Evolutionary conservation across 2,888 invertebrate genomes (phyloP).

Genomic region (Ferrisia virgata): DNA sequence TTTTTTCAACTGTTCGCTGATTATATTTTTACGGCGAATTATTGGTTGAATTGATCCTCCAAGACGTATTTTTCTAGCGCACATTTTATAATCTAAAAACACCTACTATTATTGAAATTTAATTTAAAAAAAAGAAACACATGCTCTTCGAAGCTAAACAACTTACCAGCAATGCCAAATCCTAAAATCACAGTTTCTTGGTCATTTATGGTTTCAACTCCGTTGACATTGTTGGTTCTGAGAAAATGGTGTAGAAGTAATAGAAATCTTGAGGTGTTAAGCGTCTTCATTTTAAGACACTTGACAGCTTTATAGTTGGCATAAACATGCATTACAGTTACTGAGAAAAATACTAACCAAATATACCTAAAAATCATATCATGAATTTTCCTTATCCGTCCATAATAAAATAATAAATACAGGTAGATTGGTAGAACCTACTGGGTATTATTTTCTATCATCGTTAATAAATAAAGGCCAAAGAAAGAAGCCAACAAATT

Average conservation of each 20-base stretch:
- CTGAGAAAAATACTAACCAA: slow-evolving; percentile 68
- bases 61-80: slow-evolving; percentile 62
- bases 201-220: slow-evolving; percentile 66
- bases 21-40: not conserved
- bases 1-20: slow-evolving; percentile 14
- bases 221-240: slow-evolving; percentile 59
- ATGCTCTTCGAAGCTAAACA: not conserved
- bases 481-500: slow-evolving; percentile 80
- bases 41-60: slow-evolving; percentile 59
- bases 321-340: slow-evolving; percentile 75
- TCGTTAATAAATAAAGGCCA: slow-evolving; percentile 71
- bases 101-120: slow-evolving; percentile 6
- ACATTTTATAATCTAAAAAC: slow-evolving; percentile 60
- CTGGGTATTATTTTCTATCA: slow-evolving; percentile 60
- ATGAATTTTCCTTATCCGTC: slow-evolving; percentile 26
- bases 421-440: slow-evolving; percentile 48
- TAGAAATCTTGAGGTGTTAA: slow-evolving; percentile 76
- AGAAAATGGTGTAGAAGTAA: slow-evolving; percentile 69
- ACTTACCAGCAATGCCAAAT: slow-evolving; percentile 55
- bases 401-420: not conserved
- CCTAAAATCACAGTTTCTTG: slow-evolving; percentile 68
- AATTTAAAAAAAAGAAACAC: not conserved
- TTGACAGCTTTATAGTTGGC: slow-evolving; percentile 86
- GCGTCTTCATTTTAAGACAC: slow-evolving; percentile 71
- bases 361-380: slow-evolving; percentile 59